These are phyloP conservation scores for Rhogogaster chlorosoma DNA, from an alignment of 2,888 invertebrate genomes.

Conservation along the genomic window DNA sequence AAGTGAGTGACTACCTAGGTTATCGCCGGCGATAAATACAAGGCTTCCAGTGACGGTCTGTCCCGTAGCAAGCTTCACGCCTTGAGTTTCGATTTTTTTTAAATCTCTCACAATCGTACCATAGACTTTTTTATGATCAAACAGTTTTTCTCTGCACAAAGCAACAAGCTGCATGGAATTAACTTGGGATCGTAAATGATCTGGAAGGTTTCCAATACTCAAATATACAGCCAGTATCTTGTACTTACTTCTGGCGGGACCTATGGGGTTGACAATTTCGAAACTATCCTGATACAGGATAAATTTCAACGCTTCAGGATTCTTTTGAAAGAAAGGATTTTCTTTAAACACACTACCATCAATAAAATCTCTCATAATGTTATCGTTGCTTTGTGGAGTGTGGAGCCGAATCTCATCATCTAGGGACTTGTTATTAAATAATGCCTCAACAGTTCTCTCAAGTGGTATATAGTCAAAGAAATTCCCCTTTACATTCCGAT, in stretches of 20 bases:
- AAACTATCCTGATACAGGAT: slow-evolving; percentile 54
- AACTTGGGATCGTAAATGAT: slow-evolving; percentile 46
- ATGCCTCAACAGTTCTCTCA: slow-evolving; percentile 34
- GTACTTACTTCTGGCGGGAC: slow-evolving; percentile 41
- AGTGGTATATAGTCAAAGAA: slow-evolving; percentile 52
- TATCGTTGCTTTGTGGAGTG: background rate
- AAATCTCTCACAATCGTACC: background rate
- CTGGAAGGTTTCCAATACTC: slow-evolving; percentile 50
- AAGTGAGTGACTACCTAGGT: slow-evolving; percentile 47
- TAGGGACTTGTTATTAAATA: slow-evolving; percentile 42
- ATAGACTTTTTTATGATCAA: slow-evolving; percentile 40
- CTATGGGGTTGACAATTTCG: slow-evolving; percentile 52
- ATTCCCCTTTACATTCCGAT: slow-evolving; percentile 22
- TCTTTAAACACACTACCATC: slow-evolving; percentile 47
- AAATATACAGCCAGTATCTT: slow-evolving; percentile 53
- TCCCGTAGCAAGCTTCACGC: background rate
- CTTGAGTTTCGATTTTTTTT: background rate
- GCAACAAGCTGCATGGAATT: slow-evolving; percentile 54
- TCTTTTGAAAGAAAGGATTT: slow-evolving; percentile 25
- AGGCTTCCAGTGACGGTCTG: slow-evolving; percentile 24
- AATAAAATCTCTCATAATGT: slow-evolving; percentile 39
- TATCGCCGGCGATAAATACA: slow-evolving; percentile 51
- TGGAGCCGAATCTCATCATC: slow-evolving; percentile 21
- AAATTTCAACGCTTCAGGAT: slow-evolving; percentile 11
- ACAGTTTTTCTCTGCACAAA: slow-evolving; percentile 49